Base-by-base conservation (phyloP, 1,140 invertebrate genomes). In the Bombus ignitus region DNA sequence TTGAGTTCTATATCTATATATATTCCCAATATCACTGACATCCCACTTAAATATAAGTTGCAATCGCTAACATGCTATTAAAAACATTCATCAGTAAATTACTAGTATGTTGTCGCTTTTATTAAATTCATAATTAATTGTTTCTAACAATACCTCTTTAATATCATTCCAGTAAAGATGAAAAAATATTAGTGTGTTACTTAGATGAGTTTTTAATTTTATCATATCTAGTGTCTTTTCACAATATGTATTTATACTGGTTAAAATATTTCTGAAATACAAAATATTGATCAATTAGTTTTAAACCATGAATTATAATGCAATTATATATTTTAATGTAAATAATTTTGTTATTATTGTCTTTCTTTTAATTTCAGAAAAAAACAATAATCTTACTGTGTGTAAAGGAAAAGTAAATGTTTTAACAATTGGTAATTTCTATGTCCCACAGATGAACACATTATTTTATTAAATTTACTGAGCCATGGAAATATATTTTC, bases 1-100 rank as follows among this genome's bases (percentile, higher is more conserved):
- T 87, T 90, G 5, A 95, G 74, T 47, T 94, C 92, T 62, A 94
- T 84, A 77, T 95, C 91, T 68, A 94, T 84, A 75, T 94, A 95
- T 39, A 94, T 81, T 66, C 83, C 89, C 53, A 95, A 88, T 65
- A 95, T 89, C 74, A 92, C 86, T 68, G 94, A 92, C 92, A 95
- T 94, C 87, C 92, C 91, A 81, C 93, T 92, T 59, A 95, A 90
- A 82, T 94, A 95, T 62, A 77, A 90, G 72, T 88, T 89, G 57
- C 87, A 86, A 86, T 95, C 91, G 53, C 62, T 44, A 32, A 92
- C 77, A 44, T 87, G 89, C 93, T 95, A 53, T 76, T 91, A 83
- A 85, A 57, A 87, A 78, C 79, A 80, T 88, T 44, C 18, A 78
- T 86, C 35, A 83, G 5, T 83, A 77, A 73, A 68, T 28, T 86